phyloP scores from a whole-genome alignment of 2,113 vertebrate genomes.

The chimpanzee (Pan troglodytes) region DNA sequence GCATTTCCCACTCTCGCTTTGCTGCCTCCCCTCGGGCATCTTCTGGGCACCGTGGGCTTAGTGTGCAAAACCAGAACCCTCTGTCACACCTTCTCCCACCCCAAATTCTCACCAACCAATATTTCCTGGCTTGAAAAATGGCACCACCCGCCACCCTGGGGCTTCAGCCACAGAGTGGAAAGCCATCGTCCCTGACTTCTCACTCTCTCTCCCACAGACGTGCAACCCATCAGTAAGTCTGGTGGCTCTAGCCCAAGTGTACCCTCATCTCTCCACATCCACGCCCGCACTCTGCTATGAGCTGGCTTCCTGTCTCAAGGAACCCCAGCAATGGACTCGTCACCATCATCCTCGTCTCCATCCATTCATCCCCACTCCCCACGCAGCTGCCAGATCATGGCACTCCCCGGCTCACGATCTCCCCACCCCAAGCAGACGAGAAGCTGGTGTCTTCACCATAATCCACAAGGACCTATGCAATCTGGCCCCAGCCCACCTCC shows the following conservation, averaged over 20 bases:
- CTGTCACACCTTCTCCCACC: accelerated
- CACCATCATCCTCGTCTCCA: not conserved
- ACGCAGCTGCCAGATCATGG: accelerated
- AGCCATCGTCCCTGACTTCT: accelerated
- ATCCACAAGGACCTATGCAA: accelerated
- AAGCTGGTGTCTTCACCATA: not conserved
- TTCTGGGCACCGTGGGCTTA: not conserved
- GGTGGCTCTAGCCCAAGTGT: not conserved
- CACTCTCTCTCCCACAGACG: accelerated
- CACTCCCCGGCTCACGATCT: not conserved
- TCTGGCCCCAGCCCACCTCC: not conserved
- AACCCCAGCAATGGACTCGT: not conserved
- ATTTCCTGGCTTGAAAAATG: accelerated
- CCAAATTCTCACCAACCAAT: not conserved
- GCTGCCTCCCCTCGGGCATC: accelerated
- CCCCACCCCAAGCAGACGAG: accelerated
- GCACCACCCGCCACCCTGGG: accelerated
- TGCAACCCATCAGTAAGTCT: not conserved
- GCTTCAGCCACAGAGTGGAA: accelerated
- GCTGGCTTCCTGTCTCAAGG: accelerated
- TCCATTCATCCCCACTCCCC: not conserved
- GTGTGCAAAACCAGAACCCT: not conserved
- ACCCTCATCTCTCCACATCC: accelerated
- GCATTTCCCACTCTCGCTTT: accelerated
- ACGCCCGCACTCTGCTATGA: not conserved